Conservation (phyloP, 1,140 invertebrate species). For the Trachymyrmex septentrionalis region DNA sequence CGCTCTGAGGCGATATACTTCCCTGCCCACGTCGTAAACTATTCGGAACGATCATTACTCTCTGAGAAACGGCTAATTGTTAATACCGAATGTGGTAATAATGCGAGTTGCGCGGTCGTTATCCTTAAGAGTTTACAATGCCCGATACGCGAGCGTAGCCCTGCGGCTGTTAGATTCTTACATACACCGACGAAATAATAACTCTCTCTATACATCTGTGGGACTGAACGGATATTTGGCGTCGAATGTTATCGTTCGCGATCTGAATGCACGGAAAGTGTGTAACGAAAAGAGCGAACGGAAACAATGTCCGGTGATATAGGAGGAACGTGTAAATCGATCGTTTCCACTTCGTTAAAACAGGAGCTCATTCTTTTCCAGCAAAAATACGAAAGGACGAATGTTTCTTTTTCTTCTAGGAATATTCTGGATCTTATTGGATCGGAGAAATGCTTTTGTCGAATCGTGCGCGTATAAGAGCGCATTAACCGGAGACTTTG, state of each 20-base stretch:
- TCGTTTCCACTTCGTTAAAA: background rate
- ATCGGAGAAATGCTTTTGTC: background rate
- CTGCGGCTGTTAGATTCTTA: slow-evolving; percentile 37
- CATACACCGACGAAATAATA: slow-evolving; percentile 23
- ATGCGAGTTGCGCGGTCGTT: slow-evolving; percentile 43
- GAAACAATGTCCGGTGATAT: background rate
- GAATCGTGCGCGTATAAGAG: background rate
- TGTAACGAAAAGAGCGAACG: background rate
- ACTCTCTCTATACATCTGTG: background rate
- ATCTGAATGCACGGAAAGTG: background rate
- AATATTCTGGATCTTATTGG: background rate
- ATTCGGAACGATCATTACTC: slow-evolving; percentile 58
- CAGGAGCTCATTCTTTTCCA: background rate
- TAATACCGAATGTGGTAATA: slow-evolving; percentile 62
- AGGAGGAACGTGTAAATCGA: background rate
- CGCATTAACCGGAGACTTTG: background rate
- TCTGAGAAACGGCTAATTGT: slow-evolving; percentile 54
- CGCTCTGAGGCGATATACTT: slow-evolving; percentile 48
- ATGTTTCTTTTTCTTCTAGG: too few species aligned
- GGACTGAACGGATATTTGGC: background rate
- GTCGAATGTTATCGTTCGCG: background rate
- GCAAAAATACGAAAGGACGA: background rate
- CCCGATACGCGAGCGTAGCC: slow-evolving; percentile 53
- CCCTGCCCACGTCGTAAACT: slow-evolving; percentile 61
- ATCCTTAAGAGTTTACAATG: slow-evolving; percentile 53